Conservation (phyloP, 2,888 invertebrate species). For the Thereva nobilitata region DNA sequence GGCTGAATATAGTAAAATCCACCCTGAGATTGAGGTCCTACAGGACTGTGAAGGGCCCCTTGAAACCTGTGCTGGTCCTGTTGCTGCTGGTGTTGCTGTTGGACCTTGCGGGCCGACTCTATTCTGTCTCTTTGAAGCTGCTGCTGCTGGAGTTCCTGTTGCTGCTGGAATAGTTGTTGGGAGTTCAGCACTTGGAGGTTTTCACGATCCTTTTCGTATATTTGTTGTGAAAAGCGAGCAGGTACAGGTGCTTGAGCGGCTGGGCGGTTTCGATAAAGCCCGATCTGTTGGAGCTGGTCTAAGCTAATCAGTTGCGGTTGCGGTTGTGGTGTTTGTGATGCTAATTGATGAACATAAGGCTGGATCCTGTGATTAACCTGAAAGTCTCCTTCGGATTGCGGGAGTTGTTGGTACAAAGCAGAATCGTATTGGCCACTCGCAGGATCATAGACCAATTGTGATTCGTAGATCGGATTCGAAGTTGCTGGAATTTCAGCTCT, state of each 20-base stretch:
- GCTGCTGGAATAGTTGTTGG: slow-evolving; percentile 68
- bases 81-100: slow-evolving; percentile 37
- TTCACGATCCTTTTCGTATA: slow-evolving; percentile 66
- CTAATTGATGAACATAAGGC: slow-evolving; percentile 69
- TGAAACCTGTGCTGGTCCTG: slow-evolving; percentile 32
- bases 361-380: slow-evolving; percentile 74
- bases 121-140: slow-evolving; percentile 65
- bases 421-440: slow-evolving; percentile 77
- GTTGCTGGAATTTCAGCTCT: slow-evolving; percentile 56
- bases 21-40: slow-evolving; percentile 49
- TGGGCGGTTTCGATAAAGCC: slow-evolving; percentile 48
- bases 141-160: slow-evolving; percentile 70
- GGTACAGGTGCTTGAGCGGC: slow-evolving; percentile 52
- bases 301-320: slow-evolving; percentile 63
- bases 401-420: slow-evolving; percentile 74
- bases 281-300: slow-evolving; percentile 63
- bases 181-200: slow-evolving; percentile 67
- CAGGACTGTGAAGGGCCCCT: slow-evolving; percentile 44
- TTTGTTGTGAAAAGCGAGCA: slow-evolving; percentile 47
- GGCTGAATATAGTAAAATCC: slow-evolving; percentile 67
- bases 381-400: slow-evolving; percentile 73
- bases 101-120: slow-evolving; percentile 61
- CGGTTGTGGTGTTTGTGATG: slow-evolving; percentile 49
- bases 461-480: slow-evolving; percentile 72
- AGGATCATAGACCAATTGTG: slow-evolving; percentile 77